Evolutionary conservation across 1,140 invertebrate genomes (phyloP).

Genomic region (Bombus soroeensis): DNA sequence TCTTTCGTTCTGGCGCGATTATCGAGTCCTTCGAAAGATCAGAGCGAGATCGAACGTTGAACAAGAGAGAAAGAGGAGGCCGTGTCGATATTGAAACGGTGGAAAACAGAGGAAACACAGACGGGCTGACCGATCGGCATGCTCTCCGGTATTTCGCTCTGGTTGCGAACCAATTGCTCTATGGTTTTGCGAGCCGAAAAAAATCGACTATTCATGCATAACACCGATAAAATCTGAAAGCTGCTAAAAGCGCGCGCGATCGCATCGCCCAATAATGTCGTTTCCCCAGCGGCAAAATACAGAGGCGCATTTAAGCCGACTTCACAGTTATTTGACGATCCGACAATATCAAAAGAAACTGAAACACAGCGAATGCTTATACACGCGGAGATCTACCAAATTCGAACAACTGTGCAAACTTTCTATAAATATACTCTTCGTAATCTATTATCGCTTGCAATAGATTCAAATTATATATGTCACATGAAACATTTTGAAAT

Average conservation of each 20-base stretch:
- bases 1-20: conserved; percentile 12
- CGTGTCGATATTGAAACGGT: conserved; percentile 46
- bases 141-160: conserved; percentile 48
- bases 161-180: conserved; percentile 58
- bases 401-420: no score
- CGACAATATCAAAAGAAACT: background rate
- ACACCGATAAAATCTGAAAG: conserved; percentile 66
- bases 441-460: no score
- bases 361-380: background rate
- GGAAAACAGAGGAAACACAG: conserved; percentile 53
- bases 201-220: conserved; percentile 60
- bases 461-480: no score
- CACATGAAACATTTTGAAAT: no score
- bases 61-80: background rate
- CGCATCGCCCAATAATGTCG: conserved; percentile 60
- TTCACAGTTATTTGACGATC: conserved; percentile 28
- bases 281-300: conserved; percentile 55
- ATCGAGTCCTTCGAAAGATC: conserved; percentile 40
- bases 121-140: conserved; percentile 44
- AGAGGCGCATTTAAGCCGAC: conserved; percentile 26
- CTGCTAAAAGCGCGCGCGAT: conserved; percentile 62
- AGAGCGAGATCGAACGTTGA: background rate
- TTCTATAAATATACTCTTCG: no score
- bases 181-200: conserved; percentile 54
- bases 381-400: no score